Base-by-base conservation (phyloP, 2,113 vertebrate species). In the Boulengerochromis microlepis region DNA sequence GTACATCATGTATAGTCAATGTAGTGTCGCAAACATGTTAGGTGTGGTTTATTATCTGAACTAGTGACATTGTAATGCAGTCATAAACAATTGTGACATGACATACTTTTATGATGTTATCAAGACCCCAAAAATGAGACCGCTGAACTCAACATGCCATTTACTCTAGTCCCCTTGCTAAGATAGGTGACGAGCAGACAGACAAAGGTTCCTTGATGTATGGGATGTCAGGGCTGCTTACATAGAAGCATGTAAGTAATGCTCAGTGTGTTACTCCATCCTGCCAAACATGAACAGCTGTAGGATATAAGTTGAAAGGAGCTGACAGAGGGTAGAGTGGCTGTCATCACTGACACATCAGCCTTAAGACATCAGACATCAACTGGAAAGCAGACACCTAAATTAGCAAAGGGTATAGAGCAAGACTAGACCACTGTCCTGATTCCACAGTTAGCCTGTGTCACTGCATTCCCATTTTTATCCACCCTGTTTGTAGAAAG, bases 331-430 rank as follows among this genome's bases (percentile, higher is more conserved):
- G 31, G 56, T 13, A 56, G 52, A 13, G 10, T 57, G 45, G 24
- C 57, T 89, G 85, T 86, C 86, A 47, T 5, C 69, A 4, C 76
- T 56, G 83, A 50, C 54, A 50, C 47, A 18, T 26, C 47, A 3
- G 86, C 56, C 83, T 33, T 50, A 22, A 57, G 87, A 88, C 76
- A 52, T 86, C 64, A 92, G 50, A 59, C 66, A 83, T 64, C 91
- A 92, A 91, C 85, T 90, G 91, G 81, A 54, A 69, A 88, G 84
- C 18, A 89, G 71, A 45, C 29, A 45, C 40, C 69, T 45, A 74
- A 45, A 45, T 87, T 54, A 91, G 22, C 53, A 31, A 52, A 81
- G 52, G 40, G 50, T 8, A 31, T 29, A 33, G 6, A 18, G 8
- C 29, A 66, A 24, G 45, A 47, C 11, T 13, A 33, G 35, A 69